Conservation (phyloP, 2,888 invertebrate genomes). For the Bedellia somnulentella region DNA sequence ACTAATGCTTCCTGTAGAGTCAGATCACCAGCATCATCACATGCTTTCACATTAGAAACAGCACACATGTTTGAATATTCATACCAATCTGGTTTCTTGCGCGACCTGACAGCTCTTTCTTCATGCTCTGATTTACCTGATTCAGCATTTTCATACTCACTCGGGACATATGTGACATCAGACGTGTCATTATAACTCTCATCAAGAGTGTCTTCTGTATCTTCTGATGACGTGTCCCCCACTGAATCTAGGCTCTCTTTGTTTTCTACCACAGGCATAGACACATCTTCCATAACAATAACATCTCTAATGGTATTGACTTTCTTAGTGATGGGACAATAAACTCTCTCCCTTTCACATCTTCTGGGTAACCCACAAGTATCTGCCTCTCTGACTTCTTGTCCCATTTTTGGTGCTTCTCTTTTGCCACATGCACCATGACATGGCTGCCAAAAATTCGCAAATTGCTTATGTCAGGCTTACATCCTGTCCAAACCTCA, state of each 20-base stretch:
- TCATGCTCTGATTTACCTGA: neutral
- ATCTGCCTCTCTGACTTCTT: constrained; percentile 2
- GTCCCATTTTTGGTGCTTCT: no score
- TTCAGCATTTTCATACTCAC: neutral
- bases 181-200: neutral
- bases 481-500: no score
- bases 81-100: constrained; percentile 1
- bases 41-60: neutral
- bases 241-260: constrained; percentile 1
- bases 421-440: constrained; percentile 5
- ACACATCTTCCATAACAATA: constrained; percentile 3
- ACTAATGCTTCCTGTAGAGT: neutral
- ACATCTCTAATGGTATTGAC: constrained; percentile 3
- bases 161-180: neutral
- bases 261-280: neutral
- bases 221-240: neutral
- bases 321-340: neutral
- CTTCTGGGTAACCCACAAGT: constrained; percentile 4
- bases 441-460: constrained; percentile 3
- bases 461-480: constrained; percentile 2
- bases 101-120: neutral
- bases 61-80: no score
- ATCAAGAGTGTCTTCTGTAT: neutral
- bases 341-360: constrained; percentile 5
- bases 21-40: neutral